Percentiles rank a stretch among this genome's conserved stretches.
These are phyloP conservation scores for Stratiomys singularior DNA, from an alignment of 2,888 invertebrate genomes.

Conservation along the genomic window DNA sequence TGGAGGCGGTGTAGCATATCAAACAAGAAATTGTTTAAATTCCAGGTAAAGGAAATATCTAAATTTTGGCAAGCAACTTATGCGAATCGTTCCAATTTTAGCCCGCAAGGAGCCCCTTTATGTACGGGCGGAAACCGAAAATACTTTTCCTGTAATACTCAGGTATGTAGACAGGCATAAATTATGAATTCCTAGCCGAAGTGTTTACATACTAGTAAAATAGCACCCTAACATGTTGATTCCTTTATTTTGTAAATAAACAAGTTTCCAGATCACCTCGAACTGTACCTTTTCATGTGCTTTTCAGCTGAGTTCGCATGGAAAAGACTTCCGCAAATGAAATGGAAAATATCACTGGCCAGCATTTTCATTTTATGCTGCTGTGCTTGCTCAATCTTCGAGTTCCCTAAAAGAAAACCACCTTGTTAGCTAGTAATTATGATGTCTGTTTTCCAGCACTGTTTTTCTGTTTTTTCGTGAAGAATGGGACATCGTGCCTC, in stretches of 20 bases:
- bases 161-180: constrained; percentile 73
- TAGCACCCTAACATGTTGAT: too few relatives aligned
- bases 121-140: constrained; percentile 84
- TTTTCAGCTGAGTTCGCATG: not conserved
- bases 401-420: not conserved
- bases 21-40: constrained; percentile 80
- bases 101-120: constrained; percentile 70
- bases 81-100: constrained; percentile 60
- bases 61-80: not conserved
- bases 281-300: too few relatives aligned
- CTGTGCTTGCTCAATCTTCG: not conserved
- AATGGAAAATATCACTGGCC: not conserved
- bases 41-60: constrained; percentile 66
- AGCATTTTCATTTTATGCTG: not conserved
- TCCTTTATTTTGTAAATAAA: too few relatives aligned
- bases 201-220: too few relatives aligned
- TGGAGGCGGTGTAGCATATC: constrained; percentile 91
- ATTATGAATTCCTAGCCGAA: too few relatives aligned
- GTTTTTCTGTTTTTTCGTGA: not conserved
- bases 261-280: too few relatives aligned
- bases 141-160: constrained; percentile 92
- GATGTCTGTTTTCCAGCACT: not conserved
- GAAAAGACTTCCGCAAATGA: not conserved
- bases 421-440: constrained; percentile 3
- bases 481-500: not conserved